Evolutionary conservation across 2,797 vertebrate species (phyloP).

Genomic region (Tangara arthus): DNA sequence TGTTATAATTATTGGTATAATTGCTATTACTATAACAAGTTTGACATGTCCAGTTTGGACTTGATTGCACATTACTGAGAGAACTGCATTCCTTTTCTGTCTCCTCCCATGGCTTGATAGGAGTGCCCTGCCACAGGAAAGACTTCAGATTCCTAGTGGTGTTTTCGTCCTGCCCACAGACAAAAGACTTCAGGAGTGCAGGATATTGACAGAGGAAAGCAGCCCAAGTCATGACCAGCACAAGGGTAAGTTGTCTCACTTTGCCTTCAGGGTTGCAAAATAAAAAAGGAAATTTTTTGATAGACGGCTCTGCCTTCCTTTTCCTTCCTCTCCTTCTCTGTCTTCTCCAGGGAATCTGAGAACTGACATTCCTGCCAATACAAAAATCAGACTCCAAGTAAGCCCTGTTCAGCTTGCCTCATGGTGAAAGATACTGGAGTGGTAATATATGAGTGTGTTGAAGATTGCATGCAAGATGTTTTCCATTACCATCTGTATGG

Average conservation of each 20-base stretch:
- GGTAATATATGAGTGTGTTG: no score
- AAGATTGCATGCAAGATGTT: no score
- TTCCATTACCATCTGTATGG: no score
- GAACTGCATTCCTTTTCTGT: neutral
- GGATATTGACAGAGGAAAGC: neutral
- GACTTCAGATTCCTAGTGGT: neutral
- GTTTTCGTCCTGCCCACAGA: neutral
- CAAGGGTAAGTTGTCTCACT: neutral
- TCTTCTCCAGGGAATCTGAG: neutral
- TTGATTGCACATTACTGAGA: neutral
- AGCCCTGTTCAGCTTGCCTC: neutral
- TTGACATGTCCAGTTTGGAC: neutral
- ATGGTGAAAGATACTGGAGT: neutral
- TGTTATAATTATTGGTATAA: neutral
- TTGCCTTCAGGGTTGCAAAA: neutral
- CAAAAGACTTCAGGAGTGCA: neutral
- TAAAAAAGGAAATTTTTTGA: neutral
- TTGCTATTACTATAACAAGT: neutral
- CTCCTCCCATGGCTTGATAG: neutral
- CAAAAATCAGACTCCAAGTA: neutral
- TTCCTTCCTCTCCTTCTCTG: neutral
- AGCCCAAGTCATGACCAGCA: neutral
- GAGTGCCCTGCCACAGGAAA: neutral
- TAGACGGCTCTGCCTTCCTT: neutral
- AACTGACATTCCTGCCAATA: fast-evolving